phyloP scores from a whole-genome alignment of 2,888 invertebrate species.

The Ypsolopha scabrella region DNA sequence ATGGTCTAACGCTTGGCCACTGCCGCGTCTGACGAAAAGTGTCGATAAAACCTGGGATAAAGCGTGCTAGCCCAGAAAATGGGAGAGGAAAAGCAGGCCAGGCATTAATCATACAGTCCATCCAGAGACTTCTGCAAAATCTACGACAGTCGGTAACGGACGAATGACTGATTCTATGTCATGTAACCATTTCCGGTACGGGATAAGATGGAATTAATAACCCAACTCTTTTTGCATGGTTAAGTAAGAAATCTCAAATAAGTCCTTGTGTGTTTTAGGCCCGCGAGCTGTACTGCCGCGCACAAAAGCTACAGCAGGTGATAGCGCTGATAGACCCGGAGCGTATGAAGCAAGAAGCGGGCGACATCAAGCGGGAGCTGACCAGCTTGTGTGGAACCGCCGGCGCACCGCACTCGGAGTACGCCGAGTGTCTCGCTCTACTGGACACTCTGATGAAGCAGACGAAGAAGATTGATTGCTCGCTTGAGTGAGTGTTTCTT shows the following conservation, averaged over 20 bases:
- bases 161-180: no score
- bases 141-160: no score
- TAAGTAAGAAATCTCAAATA: no score
- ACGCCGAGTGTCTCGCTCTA: constrained; percentile 61
- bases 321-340: constrained; percentile 34
- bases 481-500: constrained; percentile 70
- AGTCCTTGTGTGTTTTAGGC: constrained; percentile 21
- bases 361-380: constrained; percentile 22
- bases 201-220: no score
- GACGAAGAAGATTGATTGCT: constrained; percentile 59
- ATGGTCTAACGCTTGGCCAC: no score
- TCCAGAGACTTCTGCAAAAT: no score
- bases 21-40: no score
- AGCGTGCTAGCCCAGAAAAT: no score
- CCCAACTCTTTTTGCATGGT: no score
- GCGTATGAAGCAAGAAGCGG: constrained; percentile 30
- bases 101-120: no score
- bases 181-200: neutral
- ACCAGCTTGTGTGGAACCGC: constrained; percentile 25
- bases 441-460: constrained; percentile 61
- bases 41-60: no score
- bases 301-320: constrained; percentile 38
- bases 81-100: no score
- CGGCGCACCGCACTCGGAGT: constrained; percentile 66
- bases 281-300: constrained; percentile 44